These are phyloP conservation scores for Cheilosia variabilis DNA, from an alignment of 2,888 invertebrate genomes.

Conservation along the genomic window DNA sequence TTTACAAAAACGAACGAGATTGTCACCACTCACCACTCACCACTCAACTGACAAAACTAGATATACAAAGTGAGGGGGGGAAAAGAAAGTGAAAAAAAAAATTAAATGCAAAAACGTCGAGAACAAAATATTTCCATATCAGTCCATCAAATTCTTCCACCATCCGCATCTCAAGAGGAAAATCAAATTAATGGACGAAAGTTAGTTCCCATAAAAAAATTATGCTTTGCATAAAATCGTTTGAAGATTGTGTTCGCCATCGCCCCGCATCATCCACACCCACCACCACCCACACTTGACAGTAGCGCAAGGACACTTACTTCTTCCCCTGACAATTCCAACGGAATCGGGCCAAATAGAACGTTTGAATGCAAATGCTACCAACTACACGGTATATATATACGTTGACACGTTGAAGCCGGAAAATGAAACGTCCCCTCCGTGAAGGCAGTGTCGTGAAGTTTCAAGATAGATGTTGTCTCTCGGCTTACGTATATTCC, in stretches of 20 bases:
- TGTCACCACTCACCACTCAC: constrained; percentile 75
- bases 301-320: constrained; percentile 67
- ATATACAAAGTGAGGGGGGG: neutral
- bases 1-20: constrained; percentile 29
- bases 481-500: constrained; percentile 22
- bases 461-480: constrained; percentile 37
- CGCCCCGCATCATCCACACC: neutral
- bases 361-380: constrained; percentile 75
- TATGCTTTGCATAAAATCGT: constrained; percentile 75
- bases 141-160: constrained; percentile 75
- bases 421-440: constrained; percentile 53
- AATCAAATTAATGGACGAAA: constrained; percentile 76
- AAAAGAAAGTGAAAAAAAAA: neutral
- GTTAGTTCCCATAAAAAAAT: constrained; percentile 75
- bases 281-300: constrained; percentile 18
- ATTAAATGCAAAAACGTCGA: constrained; percentile 4
- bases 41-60: constrained; percentile 60
- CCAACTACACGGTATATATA: constrained; percentile 6
- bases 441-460: neutral
- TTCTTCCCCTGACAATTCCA: constrained; percentile 61
- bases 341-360: constrained; percentile 49
- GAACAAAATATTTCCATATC: constrained; percentile 70
- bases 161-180: constrained; percentile 75
- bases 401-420: neutral
- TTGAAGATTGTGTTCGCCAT: constrained; percentile 65